Conservation (phyloP, 2,797 vertebrate genomes). For the Manis javanica region DNA sequence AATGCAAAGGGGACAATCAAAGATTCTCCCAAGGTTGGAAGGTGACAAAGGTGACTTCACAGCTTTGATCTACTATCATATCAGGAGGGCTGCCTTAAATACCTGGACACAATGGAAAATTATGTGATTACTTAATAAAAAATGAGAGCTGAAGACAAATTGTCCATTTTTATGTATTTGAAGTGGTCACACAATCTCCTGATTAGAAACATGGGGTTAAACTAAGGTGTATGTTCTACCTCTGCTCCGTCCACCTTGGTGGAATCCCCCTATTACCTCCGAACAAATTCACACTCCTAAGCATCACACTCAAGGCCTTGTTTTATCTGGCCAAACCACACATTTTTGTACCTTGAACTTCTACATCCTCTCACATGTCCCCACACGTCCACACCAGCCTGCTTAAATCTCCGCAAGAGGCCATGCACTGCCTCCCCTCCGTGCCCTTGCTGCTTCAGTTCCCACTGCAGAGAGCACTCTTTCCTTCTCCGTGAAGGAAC, state of each 20-base stretch:
- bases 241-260: background rate
- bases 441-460: background rate
- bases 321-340: background rate
- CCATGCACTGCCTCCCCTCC: background rate
- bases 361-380: background rate
- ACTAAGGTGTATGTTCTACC: background rate
- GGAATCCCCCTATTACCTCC: background rate
- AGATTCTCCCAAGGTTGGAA: background rate
- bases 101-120: constrained; percentile 6
- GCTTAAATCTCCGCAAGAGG: background rate
- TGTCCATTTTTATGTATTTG: constrained; percentile 2
- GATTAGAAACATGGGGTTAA: background rate
- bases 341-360: background rate
- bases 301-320: background rate
- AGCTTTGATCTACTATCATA: background rate
- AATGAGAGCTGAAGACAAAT: background rate
- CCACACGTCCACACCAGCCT: background rate
- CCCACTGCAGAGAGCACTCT: background rate
- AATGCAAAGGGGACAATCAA: constrained; percentile 16
- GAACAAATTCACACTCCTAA: background rate
- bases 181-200: background rate
- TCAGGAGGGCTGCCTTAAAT: background rate
- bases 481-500: background rate
- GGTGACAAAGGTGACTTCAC: constrained; percentile 2
- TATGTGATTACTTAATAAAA: constrained; percentile 29